Base-by-base conservation (phyloP, 2,888 invertebrate genomes). In the Oligia latruncula region DNA sequence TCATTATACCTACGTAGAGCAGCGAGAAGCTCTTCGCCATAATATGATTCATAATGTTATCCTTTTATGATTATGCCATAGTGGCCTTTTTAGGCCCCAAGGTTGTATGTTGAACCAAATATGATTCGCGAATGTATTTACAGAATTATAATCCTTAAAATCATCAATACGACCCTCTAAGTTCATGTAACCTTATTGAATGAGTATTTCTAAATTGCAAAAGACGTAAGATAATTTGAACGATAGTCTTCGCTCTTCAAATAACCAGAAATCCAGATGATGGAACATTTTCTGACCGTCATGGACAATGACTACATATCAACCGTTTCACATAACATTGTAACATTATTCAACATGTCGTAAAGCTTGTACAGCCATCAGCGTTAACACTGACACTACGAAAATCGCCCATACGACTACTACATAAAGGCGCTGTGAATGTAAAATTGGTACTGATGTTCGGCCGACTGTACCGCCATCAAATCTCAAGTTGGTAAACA, bases 401-500 rank as follows among this genome's bases (percentile, higher is more conserved):
- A 65, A 65, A 40, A 65, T 65, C 40, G 11, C 65, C 40, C 23
- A 23, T 65, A 65, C 5, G 5, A 0, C 40, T 40, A 13, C 65
- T 0, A 40, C 23, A 23, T 5, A 65, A 65, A 65, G 40, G 2
- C 4, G 40, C 40, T 23, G 40, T 40, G 13, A 40, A 65, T 4
- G 23, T 23, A 4, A 40, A 40, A 40, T 23, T 65, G 11, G 0
- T 5, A 65, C 23, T 40, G 23, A 40, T 2, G 40, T 65, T 23
- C 0, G 11, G 40, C 13, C 23, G 40, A 65, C n/a, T 17, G 77
- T 86, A 70, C 80, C 23, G 5, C 29, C 49, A 71, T 67, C n/a
- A 81, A 76, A 85, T 85, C 43, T 74, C 20, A 71, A 87, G 77
- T 82, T 74, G 35, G 67, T 78, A 85, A 85, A 86, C 88, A 88